These are phyloP conservation scores for Puffinus mauretanicus DNA, from an alignment of 2,113 vertebrate genomes.

Conservation along the genomic window DNA sequence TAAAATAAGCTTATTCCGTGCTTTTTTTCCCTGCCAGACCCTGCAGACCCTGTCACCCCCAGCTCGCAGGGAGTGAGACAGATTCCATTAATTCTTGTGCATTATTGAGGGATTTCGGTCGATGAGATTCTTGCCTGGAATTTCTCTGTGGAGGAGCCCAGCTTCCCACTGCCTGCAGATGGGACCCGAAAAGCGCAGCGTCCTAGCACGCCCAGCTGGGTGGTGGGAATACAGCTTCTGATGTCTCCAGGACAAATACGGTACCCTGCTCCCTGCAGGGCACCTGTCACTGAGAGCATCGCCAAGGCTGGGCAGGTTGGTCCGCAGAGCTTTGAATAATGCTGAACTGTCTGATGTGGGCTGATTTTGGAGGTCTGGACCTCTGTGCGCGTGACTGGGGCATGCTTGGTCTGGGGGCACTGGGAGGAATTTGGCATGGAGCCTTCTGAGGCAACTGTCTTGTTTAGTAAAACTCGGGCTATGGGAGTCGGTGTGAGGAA, in stretches of 20 bases:
- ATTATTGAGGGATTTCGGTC: neutral
- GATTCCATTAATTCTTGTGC: slow-evolving; percentile 43
- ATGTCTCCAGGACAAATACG: neutral
- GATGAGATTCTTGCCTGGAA: slow-evolving; percentile 20
- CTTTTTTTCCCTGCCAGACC: neutral
- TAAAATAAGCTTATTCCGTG: slow-evolving; percentile 17
- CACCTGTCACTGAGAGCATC: neutral
- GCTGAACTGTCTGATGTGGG: neutral
- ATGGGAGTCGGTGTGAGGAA: neutral
- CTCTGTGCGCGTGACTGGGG: neutral
- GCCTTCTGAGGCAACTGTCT: neutral
- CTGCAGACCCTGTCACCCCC: neutral
- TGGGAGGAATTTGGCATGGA: neutral
- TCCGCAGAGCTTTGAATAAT: neutral
- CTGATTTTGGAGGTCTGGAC: neutral
- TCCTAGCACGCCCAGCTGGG: neutral
- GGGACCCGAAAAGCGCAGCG: neutral
- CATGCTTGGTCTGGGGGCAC: neutral
- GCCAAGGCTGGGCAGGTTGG: neutral
- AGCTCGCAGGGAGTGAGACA: neutral
- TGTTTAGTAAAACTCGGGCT: neutral
- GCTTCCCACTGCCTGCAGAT: neutral
- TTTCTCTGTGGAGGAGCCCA: neutral
- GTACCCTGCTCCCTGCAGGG: neutral
- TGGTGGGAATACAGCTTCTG: neutral